A percentile compares a stretch with the other conserved stretches of the same genome.
phyloP scores from a whole-genome alignment of 2,888 invertebrate genomes.

The Leptinotarsa tumamoca region DNA sequence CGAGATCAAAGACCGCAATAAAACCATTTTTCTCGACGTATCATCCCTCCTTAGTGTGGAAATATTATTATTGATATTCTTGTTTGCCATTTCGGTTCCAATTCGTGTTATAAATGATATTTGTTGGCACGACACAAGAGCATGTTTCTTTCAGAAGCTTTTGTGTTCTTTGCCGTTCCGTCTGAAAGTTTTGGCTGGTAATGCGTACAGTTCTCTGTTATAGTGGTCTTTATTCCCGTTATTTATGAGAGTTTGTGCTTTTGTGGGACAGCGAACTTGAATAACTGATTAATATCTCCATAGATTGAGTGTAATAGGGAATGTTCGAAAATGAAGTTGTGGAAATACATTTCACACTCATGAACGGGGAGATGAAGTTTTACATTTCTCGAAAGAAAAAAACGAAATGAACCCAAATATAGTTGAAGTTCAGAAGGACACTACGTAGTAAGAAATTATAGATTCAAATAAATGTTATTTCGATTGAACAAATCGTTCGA shows the following conservation, averaged over 20 bases:
- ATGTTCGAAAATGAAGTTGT: conserved; percentile 33
- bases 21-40: conserved; percentile 31
- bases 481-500: too few relatives aligned
- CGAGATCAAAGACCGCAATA: too few relatives aligned
- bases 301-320: conserved; percentile 35
- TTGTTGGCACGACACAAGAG: conserved; percentile 62
- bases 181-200: conserved; percentile 48
- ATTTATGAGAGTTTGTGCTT: conserved; percentile 47
- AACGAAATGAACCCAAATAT: too few relatives aligned
- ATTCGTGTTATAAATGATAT: conserved; percentile 65
- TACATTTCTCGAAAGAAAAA: too few relatives aligned
- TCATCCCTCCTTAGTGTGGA: conserved; percentile 27
- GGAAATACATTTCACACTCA: conserved; percentile 16
- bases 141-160: conserved; percentile 57
- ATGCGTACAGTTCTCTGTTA: conserved; percentile 48
- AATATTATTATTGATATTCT: conserved; percentile 67
- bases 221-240: conserved; percentile 47
- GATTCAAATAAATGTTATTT: too few relatives aligned
- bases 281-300: conserved; percentile 48
- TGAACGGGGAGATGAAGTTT: background rate
- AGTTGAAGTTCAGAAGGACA: too few relatives aligned
- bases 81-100: conserved; percentile 64
- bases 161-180: conserved; percentile 48
- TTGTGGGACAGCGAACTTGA: conserved; percentile 43
- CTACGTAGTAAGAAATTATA: too few relatives aligned